These are phyloP conservation scores for Microcebus lehilahytsara DNA, from an alignment of 2,113 vertebrate genomes.

Conservation along the genomic window DNA sequence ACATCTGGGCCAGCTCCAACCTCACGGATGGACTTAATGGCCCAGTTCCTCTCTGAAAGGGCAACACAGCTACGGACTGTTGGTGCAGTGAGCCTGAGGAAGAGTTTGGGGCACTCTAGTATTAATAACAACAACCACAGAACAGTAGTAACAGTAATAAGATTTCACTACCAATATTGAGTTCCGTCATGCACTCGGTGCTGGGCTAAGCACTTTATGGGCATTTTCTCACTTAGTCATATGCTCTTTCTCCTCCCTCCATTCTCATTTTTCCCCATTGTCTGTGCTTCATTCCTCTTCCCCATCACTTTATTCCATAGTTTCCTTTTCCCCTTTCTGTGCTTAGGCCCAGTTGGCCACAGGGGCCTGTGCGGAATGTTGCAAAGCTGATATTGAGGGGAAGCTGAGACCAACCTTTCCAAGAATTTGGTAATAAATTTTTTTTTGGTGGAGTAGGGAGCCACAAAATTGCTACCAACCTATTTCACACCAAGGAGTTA, in stretches of 20 bases:
- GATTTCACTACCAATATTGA: not conserved
- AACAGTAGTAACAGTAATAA: fast-evolving
- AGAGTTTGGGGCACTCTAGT: not conserved
- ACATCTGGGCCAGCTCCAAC: not conserved
- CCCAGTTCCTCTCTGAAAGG: not conserved
- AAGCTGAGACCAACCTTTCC: not conserved
- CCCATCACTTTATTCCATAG: no score
- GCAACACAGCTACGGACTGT: fast-evolving
- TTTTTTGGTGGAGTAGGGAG: not conserved
- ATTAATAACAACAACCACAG: not conserved
- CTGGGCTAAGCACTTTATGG: not conserved
- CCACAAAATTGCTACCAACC: not conserved
- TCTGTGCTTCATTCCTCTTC: not conserved
- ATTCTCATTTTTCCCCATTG: not conserved
- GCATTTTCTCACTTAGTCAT: not conserved
- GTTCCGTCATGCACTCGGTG: not conserved
- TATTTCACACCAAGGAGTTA: not conserved
- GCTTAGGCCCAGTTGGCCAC: no score
- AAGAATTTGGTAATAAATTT: not conserved
- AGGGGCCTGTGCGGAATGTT: not conserved
- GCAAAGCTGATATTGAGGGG: not conserved
- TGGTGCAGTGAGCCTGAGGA: not conserved
- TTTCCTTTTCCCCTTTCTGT: not conserved
- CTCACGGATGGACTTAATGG: not conserved
- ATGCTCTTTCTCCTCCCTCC: not conserved